Percentiles rank a stretch among this genome's conserved stretches.
Evolutionary conservation across 2,797 vertebrate genomes (phyloP).

Genomic region (Distichodus sexfasciatus): DNA sequence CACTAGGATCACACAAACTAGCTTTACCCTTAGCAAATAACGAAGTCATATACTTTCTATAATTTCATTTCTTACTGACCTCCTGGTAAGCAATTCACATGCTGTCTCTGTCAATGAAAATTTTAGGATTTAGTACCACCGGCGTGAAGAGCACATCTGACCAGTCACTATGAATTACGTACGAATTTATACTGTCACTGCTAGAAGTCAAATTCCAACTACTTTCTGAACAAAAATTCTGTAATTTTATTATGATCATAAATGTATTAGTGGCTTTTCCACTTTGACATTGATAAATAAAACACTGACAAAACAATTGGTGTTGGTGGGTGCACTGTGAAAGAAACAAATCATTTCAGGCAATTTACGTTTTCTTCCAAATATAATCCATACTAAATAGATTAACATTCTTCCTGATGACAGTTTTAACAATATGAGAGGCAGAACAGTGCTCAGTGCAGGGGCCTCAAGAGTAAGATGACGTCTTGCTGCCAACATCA

Average conservation of each 20-base stretch:
- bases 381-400: conserved; percentile 76
- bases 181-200: neutral
- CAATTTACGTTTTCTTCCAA: conserved; percentile 78
- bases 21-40: no score
- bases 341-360: conserved; percentile 83
- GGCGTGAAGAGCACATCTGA: no score
- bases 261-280: conserved; percentile 86
- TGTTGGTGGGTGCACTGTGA: conserved; percentile 67
- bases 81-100: no score
- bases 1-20: no score
- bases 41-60: no score
- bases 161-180: no score
- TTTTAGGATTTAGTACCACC: no score
- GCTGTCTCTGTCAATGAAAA: no score
- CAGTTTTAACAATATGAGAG: conserved; percentile 66
- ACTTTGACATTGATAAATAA: conserved; percentile 93
- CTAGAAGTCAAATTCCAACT: conserved; percentile 17
- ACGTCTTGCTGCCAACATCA: conserved; percentile 98
- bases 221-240: conserved; percentile 74
- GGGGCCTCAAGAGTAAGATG: conserved; percentile 94
- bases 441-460: conserved; percentile 57
- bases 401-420: conserved; percentile 67
- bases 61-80: no score
- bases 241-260: conserved; percentile 70
- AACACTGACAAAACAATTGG: conserved; percentile 88